phyloP scores from a whole-genome alignment of 2,113 vertebrate genomes.

The Riparia riparia region DNA sequence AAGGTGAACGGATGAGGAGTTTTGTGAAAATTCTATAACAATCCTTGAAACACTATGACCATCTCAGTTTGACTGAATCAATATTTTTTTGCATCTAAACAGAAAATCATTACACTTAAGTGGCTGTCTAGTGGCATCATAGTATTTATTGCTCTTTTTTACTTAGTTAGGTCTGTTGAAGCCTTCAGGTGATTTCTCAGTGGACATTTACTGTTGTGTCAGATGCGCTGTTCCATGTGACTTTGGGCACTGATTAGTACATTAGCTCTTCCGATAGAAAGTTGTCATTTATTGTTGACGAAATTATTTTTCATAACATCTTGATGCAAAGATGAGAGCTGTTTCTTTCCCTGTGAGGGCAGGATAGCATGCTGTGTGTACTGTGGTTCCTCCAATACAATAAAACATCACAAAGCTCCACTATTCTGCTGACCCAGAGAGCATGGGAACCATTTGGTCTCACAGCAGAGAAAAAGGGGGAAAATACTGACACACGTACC shows the following conservation, averaged over 20 bases:
- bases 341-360: not conserved
- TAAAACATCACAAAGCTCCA: not conserved
- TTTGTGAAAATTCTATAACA: not conserved
- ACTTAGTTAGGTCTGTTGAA: not conserved
- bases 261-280: not conserved
- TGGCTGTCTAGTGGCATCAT: not conserved
- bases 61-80: not conserved
- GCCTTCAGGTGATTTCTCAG: not conserved
- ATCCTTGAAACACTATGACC: not conserved
- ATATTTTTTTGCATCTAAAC: not conserved
- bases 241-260: not conserved
- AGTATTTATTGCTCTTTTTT: not conserved
- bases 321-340: not conserved
- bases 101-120: not conserved
- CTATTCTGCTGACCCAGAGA: not conserved
- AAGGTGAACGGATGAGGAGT: not conserved
- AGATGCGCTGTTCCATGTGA: not conserved
- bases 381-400: rapidly evolving
- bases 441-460: not conserved
- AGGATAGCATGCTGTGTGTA: not conserved
- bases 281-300: not conserved
- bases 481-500: not conserved
- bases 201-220: not conserved
- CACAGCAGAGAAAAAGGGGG: not conserved
- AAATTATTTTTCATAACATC: not conserved